These are phyloP conservation scores for Scaptodrosophila lebanonensis DNA, from an alignment of 1,140 invertebrate genomes.

Conservation along the genomic window DNA sequence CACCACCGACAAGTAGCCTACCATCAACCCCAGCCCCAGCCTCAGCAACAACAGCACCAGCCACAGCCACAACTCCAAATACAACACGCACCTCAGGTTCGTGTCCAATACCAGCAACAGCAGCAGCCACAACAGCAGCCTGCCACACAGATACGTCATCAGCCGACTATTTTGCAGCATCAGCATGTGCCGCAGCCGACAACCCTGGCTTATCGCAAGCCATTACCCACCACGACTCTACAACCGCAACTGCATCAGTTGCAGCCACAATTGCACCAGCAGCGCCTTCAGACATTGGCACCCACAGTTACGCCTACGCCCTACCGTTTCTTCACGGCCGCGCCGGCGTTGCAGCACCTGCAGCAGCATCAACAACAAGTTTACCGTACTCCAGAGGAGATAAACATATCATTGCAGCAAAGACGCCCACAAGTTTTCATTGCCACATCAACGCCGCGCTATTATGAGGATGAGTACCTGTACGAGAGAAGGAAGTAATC, in stretches of 20 bases:
- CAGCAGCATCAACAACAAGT: conserved; percentile 80
- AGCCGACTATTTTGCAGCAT: conserved; percentile 11
- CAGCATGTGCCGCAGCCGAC: conserved; percentile 44
- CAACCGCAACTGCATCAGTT: conserved; percentile 64
- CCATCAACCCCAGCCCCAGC: conserved; percentile 51
- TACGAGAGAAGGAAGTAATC: conserved; percentile 73
- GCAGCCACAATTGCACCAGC: conserved; percentile 54
- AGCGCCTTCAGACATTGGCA: conserved; percentile 53
- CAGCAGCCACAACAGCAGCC: conserved; percentile 30
- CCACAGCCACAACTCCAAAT: conserved; percentile 26
- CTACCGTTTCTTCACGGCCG: conserved; percentile 68
- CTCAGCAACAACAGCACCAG: conserved; percentile 33
- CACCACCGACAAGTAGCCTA: conserved; percentile 66
- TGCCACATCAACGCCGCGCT: conserved; percentile 67
- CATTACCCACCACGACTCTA: conserved; percentile 58
- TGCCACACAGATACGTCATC: conserved; percentile 11
- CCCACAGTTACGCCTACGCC: conserved; percentile 73
- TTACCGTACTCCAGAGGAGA: conserved; percentile 89
- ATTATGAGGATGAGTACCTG: conserved; percentile 76
- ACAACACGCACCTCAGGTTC: conserved; percentile 14
- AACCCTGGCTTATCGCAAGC: conserved; percentile 64
- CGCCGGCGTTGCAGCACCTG: conserved; percentile 68
- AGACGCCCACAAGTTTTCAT: conserved; percentile 80
- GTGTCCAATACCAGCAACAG: conserved; percentile 38
- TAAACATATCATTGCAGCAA: conserved; percentile 89